Conservation (phyloP, 35 echinoderm and acorn worm genomes). For the Ptychodera flava region DNA sequence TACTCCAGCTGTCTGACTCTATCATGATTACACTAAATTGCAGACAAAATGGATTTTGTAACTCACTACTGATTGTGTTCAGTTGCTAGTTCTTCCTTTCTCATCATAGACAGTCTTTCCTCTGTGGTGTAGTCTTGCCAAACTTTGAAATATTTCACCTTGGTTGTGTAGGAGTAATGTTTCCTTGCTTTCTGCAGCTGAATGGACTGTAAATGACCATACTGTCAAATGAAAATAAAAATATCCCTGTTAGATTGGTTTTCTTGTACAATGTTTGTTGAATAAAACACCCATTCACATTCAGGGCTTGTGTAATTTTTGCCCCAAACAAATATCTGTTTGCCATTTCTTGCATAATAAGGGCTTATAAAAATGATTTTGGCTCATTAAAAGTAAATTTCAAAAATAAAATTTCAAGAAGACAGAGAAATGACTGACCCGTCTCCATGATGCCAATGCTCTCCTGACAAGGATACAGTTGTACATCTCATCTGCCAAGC, state of each 20-base stretch:
- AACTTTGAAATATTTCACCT: no score
- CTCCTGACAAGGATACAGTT: conserved; percentile 47
- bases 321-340: not conserved
- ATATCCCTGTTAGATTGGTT: conserved; percentile 33
- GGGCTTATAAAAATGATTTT: not conserved
- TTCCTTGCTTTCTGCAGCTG: conserved; percentile 77
- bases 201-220: no score
- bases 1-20: no score
- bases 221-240: conserved; percentile 71
- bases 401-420: not conserved
- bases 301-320: not conserved
- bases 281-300: not conserved
- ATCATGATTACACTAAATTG: conserved; percentile 39
- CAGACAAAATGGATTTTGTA: no score
- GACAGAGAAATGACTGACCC: conserved; percentile 36
- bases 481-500: no score
- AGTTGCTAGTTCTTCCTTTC: conserved; percentile 60
- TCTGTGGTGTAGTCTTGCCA: no score
- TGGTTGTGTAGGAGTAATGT: no score
- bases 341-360: not conserved
- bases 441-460: conserved; percentile 69
- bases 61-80: no score
- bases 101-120: conserved; percentile 58
- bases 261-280: not conserved
- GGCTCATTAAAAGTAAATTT: not conserved